Percentiles rank a stretch among this genome's conserved stretches.
These are phyloP conservation scores for Hippopotamyrus pictus DNA, from an alignment of 2,797 vertebrate species.

Conservation along the genomic window DNA sequence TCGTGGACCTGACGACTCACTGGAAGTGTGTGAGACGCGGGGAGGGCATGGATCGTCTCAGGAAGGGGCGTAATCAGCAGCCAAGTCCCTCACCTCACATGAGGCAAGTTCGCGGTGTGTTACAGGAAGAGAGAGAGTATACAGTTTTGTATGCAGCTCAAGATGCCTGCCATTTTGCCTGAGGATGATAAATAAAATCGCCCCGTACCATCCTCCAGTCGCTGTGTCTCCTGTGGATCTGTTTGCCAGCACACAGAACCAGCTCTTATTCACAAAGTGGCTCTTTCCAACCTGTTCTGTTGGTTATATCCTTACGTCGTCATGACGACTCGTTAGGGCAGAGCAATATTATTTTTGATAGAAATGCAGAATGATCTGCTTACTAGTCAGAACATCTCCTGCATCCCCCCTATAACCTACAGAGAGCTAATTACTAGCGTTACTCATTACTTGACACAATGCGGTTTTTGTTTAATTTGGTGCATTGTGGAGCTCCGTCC, in stretches of 20 bases:
- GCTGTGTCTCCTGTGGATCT: not conserved
- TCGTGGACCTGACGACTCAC: not conserved
- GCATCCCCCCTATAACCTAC: not conserved
- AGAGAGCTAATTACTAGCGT: conserved; percentile 1
- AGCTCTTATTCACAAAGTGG: not conserved
- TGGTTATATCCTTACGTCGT: not conserved
- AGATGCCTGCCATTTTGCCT: not conserved
- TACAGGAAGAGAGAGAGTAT: not conserved
- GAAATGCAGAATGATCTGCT: not conserved
- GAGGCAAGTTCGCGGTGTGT: not conserved
- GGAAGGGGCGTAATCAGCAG: not conserved
- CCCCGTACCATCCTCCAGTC: not conserved
- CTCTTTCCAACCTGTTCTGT: not conserved
- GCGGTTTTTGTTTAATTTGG: not conserved
- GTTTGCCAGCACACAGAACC: not conserved
- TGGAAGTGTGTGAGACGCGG: not conserved
- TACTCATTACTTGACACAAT: not conserved
- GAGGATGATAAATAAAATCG: not conserved
- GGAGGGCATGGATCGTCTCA: not conserved
- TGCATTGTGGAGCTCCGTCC: not conserved
- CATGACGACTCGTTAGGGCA: not conserved
- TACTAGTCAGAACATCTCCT: not conserved
- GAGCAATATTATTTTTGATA: not conserved
- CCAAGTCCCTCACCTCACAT: not conserved
- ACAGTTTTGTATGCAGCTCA: not conserved